Percentiles rank a stretch among this genome's conserved stretches.
These are phyloP conservation scores for Pemphredon lugubris DNA, from an alignment of 2,888 invertebrate genomes.

Conservation along the genomic window DNA sequence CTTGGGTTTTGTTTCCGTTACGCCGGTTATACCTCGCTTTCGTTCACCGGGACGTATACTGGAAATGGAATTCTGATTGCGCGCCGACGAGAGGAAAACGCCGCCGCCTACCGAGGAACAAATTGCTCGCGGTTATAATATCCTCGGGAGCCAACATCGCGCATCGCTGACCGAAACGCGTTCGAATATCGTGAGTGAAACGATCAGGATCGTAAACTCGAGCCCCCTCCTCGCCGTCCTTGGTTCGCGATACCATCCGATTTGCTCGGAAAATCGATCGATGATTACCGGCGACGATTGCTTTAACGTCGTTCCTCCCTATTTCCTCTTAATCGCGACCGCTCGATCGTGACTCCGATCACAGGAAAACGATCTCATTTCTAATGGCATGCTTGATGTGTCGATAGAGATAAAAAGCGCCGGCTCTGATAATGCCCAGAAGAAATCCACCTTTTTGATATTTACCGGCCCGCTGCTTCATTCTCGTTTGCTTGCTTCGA, in stretches of 20 bases:
- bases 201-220: too few relatives aligned
- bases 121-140: background rate
- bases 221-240: too few relatives aligned
- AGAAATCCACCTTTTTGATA: slow-evolving; percentile 61
- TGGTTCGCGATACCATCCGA: too few relatives aligned
- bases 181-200: too few relatives aligned
- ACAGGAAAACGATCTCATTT: slow-evolving; percentile 69
- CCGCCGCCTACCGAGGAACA: slow-evolving; percentile 3
- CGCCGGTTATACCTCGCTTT: background rate
- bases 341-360: too few relatives aligned
- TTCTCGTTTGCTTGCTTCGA: slow-evolving; percentile 29
- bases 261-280: too few relatives aligned
- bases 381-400: slow-evolving; percentile 69
- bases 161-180: background rate
- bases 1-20: slow-evolving; percentile 17
- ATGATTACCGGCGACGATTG: too few relatives aligned
- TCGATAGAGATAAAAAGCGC: slow-evolving; percentile 63
- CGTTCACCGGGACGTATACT: background rate
- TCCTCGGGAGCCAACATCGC: background rate
- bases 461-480: slow-evolving; percentile 60
- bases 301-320: too few relatives aligned
- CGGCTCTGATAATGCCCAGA: slow-evolving; percentile 58
- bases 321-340: too few relatives aligned
- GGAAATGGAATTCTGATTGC: slow-evolving; percentile 2
- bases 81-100: slow-evolving; percentile 1